These are phyloP conservation scores for Macroglossus sobrinus DNA, from an alignment of 2,113 vertebrate species.

Conservation along the genomic window DNA sequence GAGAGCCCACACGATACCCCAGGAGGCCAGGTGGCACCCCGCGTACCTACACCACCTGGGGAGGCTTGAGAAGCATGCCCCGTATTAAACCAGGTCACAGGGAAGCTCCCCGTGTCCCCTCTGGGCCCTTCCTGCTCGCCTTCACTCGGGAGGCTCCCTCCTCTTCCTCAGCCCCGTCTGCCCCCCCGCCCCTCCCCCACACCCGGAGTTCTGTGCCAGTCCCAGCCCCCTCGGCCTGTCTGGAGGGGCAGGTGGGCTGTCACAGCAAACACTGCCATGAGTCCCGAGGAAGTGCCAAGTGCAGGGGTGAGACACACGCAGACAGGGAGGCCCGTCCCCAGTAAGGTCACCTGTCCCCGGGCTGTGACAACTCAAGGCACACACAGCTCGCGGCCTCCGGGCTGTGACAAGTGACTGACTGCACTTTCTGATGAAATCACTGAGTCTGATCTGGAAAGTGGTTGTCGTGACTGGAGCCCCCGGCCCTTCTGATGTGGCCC, in stretches of 20 bases:
- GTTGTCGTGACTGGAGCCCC: neutral
- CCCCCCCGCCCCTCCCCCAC: too few relatives aligned
- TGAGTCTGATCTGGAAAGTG: rapidly evolving
- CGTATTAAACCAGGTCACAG: rapidly evolving
- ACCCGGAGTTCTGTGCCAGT: neutral
- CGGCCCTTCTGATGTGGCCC: neutral
- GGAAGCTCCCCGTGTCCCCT: rapidly evolving
- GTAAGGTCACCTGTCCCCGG: rapidly evolving
- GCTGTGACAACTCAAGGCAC: rapidly evolving
- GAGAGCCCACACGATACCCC: neutral
- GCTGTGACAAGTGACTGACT: neutral
- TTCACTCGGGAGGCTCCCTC: neutral
- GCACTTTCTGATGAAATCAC: neutral
- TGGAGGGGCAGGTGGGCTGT: neutral
- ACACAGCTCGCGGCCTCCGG: neutral
- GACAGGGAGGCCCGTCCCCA: neutral
- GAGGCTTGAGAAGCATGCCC: rapidly evolving
- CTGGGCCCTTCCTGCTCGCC: too few relatives aligned
- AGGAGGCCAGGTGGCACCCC: neutral
- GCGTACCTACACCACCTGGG: neutral
- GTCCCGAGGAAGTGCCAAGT: too few relatives aligned
- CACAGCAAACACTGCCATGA: rapidly evolving
- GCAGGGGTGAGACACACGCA: neutral
- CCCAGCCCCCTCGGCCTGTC: too few relatives aligned
- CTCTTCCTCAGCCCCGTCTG: neutral